Evolutionary conservation across 2,113 vertebrate species (phyloP), one percentile per base, ranked within the genome.

Genomic region (Sander vitreus): DNA sequence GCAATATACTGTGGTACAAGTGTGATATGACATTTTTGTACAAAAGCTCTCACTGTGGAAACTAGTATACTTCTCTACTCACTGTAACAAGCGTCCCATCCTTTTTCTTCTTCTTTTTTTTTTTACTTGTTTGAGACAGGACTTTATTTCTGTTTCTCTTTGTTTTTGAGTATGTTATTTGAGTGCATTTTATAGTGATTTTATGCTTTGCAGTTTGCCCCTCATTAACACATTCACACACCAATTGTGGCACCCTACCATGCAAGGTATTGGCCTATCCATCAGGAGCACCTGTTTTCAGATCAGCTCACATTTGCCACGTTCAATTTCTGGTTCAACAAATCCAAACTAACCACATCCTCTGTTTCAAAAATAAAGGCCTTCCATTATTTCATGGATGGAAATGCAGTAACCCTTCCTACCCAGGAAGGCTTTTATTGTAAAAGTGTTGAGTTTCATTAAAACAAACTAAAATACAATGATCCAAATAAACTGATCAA

Each of bases 271-370:
- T 25, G 21, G 33, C 23, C 23, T 30, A 30, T 16, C 23, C 18
- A 33, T 66, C 36, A 76, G 9, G n/a, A 76, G 12, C 51, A 57
- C 51, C 12, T 66, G n/a, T 48, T 66, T 66, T 36, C 39, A 50
- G 3, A 58, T 59, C 19, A 36, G 1, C 13, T 50, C 53, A 59
- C 25, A 47, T 43, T 30, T 15, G 5, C 45, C 16, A 7, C n/a
- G 12, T 47, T 57, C 2, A 58, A 50, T 18, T 51, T 8, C 18
- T 23, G 19, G 0, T 27, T 12, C 50, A 66, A 55, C 8, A 9
- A 12, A 54, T 14, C 21, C 21, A 63, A 45, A 54, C 8, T 27
- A 45, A 14, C 10, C 65, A 75, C 51, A 36, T 58, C 53, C 25
- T 68, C 27, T 51, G 33, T 63, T 53, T 71, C 67, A 63, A 58